A percentile compares a stretch with the other conserved stretches of the same genome.
Conservation (phyloP, 2,888 invertebrate species). For the Conistra vaccinii region DNA sequence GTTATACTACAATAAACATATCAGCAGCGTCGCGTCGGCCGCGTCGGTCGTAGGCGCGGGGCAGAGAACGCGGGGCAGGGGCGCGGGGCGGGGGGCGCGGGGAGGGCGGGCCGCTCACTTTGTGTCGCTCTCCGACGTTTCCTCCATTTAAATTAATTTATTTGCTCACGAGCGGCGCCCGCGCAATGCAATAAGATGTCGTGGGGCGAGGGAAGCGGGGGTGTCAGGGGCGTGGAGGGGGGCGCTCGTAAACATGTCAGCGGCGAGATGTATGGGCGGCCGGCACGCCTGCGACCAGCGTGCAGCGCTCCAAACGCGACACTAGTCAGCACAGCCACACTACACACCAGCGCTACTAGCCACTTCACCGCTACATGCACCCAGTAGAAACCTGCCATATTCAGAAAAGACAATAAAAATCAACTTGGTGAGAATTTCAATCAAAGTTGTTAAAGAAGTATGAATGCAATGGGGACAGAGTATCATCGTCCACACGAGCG, state of each 20-base stretch:
- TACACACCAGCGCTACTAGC: not conserved
- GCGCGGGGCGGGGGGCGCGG: conserved; percentile 24
- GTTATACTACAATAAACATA: conserved; percentile 69
- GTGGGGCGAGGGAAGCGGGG: conserved; percentile 35
- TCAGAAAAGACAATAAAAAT: conserved; percentile 6
- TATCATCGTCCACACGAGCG: conserved; percentile 7
- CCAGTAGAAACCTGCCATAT: not conserved
- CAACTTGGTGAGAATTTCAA: conserved; percentile 6
- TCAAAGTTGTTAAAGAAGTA: conserved; percentile 14
- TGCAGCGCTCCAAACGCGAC: conserved; percentile 16
- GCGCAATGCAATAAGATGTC: conserved; percentile 76
- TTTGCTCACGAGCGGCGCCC: conserved; percentile 70
- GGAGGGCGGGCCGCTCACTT: conserved; percentile 58
- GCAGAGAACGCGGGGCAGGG: not conserved
- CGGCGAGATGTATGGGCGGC: conserved; percentile 75
- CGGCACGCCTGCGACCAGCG: conserved; percentile 68
- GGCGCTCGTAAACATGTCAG: conserved; percentile 83
- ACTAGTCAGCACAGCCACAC: not conserved
- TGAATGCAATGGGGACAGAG: conserved; percentile 52
- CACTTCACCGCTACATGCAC: not conserved
- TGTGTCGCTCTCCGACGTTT: conserved; percentile 68
- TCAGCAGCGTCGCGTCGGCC: conserved; percentile 43
- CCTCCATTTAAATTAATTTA: conserved; percentile 84
- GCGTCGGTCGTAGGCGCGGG: not conserved
- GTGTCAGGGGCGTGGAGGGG: conserved; percentile 35